Evolutionary conservation across 1,140 invertebrate genomes (phyloP).

Genomic region (Temnothorax longispinosus): DNA sequence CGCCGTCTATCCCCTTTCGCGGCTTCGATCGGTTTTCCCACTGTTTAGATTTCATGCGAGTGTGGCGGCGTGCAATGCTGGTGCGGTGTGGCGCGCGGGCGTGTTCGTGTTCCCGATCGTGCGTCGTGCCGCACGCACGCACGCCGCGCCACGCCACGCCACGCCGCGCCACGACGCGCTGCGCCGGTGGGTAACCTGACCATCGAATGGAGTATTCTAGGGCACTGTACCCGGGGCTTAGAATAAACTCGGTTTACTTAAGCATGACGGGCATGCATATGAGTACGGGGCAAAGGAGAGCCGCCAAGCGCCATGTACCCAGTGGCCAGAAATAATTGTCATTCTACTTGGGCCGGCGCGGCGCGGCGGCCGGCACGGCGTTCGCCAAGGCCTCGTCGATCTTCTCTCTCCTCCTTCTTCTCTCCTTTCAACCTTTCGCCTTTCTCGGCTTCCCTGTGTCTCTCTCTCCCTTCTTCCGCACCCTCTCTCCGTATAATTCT

Average conservation of each 20-base stretch:
- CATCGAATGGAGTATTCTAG: conserved; percentile 80
- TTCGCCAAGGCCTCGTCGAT: conserved; percentile 69
- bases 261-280: conserved; percentile 83
- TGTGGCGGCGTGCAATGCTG: background rate
- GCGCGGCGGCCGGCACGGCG: conserved; percentile 55
- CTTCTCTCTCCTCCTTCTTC: background rate
- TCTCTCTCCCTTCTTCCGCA: background rate
- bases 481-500: background rate
- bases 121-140: conserved; percentile 45
- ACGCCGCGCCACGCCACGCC: conserved; percentile 8
- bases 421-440: background rate
- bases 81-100: background rate
- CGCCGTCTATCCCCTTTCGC: conserved; percentile 10
- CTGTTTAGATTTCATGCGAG: conserved; percentile 68
- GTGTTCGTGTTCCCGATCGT: conserved; percentile 41
- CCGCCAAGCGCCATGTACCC: conserved; percentile 82
- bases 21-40: conserved; percentile 53
- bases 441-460: background rate
- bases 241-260: conserved; percentile 83
- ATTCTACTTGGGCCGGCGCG: conserved; percentile 75
- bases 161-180: conserved; percentile 35
- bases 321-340: conserved; percentile 83
- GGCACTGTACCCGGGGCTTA: conserved; percentile 81
- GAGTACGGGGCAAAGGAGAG: conserved; percentile 79
- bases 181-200: conserved; percentile 68